phyloP scores from a whole-genome alignment of 2,113 vertebrate species.

The Nothobranchius kuhntae region DNA sequence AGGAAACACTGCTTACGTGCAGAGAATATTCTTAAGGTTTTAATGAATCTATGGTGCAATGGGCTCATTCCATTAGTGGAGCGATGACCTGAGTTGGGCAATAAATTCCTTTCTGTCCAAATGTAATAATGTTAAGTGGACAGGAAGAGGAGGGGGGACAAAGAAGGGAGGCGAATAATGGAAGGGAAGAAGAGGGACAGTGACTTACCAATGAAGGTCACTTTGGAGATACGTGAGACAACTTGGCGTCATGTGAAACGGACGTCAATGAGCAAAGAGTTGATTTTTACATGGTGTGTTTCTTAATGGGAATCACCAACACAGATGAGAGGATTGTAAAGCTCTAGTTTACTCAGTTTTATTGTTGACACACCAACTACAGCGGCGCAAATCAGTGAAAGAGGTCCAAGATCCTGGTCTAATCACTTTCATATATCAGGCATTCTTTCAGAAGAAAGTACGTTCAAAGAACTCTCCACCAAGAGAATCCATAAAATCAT shows the following conservation, averaged over 20 bases:
- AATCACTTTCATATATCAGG: neutral
- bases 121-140: constrained; percentile 86
- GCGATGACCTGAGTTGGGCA: constrained; percentile 75
- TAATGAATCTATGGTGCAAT: constrained; percentile 86
- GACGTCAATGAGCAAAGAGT: constrained; percentile 4
- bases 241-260: constrained; percentile 38
- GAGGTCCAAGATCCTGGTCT: neutral
- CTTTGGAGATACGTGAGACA: constrained; percentile 61
- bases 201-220: constrained; percentile 73
- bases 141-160: constrained; percentile 56
- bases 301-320: neutral
- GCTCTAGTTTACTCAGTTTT: neutral
- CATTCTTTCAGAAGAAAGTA: constrained; percentile 5
- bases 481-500: constrained; percentile 22
- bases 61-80: constrained; percentile 87
- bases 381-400: neutral
- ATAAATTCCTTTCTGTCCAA: constrained; percentile 86
- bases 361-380: neutral
- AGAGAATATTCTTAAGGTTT: constrained; percentile 80
- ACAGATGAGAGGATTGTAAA: neutral
- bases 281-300: constrained; percentile 2
- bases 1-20: constrained; percentile 60
- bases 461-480: neutral
- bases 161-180: constrained; percentile 38
- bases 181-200: constrained; percentile 34